These are phyloP conservation scores for Diachrysia chrysitis DNA, from an alignment of 2,888 invertebrate genomes.

Conservation along the genomic window DNA sequence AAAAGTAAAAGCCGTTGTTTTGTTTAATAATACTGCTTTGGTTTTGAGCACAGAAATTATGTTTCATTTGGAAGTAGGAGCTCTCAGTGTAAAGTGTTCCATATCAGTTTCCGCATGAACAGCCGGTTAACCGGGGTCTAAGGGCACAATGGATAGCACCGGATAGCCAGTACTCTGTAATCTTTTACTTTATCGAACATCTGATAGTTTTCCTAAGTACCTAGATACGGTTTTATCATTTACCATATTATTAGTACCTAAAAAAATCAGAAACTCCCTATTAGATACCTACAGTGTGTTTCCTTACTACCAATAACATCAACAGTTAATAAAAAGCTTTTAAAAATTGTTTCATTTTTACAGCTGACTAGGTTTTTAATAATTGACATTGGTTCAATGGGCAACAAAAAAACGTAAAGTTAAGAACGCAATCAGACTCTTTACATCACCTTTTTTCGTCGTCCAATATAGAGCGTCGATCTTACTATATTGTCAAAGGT, in stretches of 20 bases:
- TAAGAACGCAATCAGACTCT: neutral
- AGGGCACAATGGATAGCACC: conserved; percentile 40
- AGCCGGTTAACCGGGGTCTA: conserved; percentile 18
- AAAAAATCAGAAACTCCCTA: no score
- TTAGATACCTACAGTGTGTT: no score
- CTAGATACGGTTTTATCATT: neutral
- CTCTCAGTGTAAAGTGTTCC: conserved; percentile 27
- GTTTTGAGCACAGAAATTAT: no score
- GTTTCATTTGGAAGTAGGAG: conserved; percentile 24
- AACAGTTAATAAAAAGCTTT: no score
- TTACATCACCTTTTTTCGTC: neutral
- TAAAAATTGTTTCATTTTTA: no score
- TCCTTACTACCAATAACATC: no score
- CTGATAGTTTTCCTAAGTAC: neutral
- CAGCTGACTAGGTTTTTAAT: no score
- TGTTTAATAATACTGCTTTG: no score
- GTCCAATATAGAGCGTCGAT: conserved; percentile 7
- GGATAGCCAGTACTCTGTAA: neutral
- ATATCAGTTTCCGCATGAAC: conserved; percentile 45
- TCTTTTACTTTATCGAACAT: neutral
- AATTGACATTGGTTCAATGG: neutral
- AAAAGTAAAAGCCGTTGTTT: no score
- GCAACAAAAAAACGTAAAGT: neutral
- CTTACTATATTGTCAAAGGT: conserved; percentile 22
- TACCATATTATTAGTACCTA: no score